phyloP scores from a whole-genome alignment of 2,113 vertebrate species.

The Ochotona curzoniae region DNA sequence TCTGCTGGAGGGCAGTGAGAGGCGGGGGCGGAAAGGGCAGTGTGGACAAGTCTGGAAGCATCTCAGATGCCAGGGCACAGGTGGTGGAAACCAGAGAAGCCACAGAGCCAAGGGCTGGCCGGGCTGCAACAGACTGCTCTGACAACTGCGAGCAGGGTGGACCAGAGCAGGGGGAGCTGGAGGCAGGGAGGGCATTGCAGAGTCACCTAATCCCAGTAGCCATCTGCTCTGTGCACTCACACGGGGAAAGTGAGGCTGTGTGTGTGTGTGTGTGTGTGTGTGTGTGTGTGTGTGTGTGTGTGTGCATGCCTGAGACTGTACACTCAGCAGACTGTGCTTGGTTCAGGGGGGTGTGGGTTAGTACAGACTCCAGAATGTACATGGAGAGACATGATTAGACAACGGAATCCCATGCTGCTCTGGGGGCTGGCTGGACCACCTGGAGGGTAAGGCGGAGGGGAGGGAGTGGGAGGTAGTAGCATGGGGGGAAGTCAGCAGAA shows the following conservation, averaged over 20 bases:
- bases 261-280: too few species aligned
- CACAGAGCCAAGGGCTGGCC: neutral
- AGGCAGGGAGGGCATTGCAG: neutral
- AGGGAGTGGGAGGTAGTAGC: too few species aligned
- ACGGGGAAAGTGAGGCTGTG: constrained; percentile 3
- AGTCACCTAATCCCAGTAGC: neutral
- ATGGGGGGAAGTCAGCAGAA: neutral
- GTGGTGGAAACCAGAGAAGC: neutral
- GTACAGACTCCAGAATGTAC: neutral
- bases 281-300: too few species aligned
- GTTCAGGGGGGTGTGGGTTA: too few species aligned
- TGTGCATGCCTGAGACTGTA: neutral
- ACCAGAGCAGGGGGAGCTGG: neutral
- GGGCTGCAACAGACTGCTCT: neutral
- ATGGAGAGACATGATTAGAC: neutral
- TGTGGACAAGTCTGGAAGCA: neutral
- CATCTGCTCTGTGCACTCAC: neutral
- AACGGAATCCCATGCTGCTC: neutral
- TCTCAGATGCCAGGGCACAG: neutral
- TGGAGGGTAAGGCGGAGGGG: too few species aligned
- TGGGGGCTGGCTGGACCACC: neutral
- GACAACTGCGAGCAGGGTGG: neutral
- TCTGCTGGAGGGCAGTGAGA: neutral
- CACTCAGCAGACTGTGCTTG: neutral
- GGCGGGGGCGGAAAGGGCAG: neutral